Base-by-base conservation (phyloP, 2,113 vertebrate genomes). In the Helogale parvula region DNA sequence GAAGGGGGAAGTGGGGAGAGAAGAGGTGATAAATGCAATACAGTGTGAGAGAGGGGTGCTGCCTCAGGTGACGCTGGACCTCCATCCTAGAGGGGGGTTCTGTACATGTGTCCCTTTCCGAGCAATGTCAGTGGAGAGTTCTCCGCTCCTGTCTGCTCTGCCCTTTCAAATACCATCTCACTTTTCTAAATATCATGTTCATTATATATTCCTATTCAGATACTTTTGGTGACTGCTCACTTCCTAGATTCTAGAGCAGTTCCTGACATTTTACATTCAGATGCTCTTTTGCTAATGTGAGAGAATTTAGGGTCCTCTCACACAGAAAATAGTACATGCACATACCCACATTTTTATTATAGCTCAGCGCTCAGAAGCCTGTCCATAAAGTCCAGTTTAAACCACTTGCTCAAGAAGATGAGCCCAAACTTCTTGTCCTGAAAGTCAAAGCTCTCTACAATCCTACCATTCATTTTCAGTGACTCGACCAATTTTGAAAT, bases 61-160 rank as follows among this genome's bases (percentile, higher is more conserved):
- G 52, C 45, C 15, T 33, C 3, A 2, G 17, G 4, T 0, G 15
- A 68, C 21, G 0, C 0, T 27, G 17, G 27, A 1, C 10, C 33
- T 12, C 66, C 33, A 79, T 52, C 9, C 23, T 50, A 31, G 33
- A 23, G 35, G 25, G 0, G 8, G 6, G 9, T 14, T 29, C 38
- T 13, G n/a, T 16, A 5, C 0, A 13, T 4, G 14, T 38, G 11
- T n/a, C 29, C 8, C 45, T 52, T 76, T 87, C 76, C 9, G 1
- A 33, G 7, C 25, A 13, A 2, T 1, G 41, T 13, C 29, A 14
- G 16, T n/a, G 33, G 41, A 74, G 57, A 35, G 2, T 10, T 68
- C 12, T 19, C 12, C 35, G 25, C 65, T 72, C 27, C 65, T 72
- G 21, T 80, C 80, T 31, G 38, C 69, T 91, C 84, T 76, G 5